phyloP scores from a whole-genome alignment of 2,113 vertebrate genomes.

The Promerops cafer region DNA sequence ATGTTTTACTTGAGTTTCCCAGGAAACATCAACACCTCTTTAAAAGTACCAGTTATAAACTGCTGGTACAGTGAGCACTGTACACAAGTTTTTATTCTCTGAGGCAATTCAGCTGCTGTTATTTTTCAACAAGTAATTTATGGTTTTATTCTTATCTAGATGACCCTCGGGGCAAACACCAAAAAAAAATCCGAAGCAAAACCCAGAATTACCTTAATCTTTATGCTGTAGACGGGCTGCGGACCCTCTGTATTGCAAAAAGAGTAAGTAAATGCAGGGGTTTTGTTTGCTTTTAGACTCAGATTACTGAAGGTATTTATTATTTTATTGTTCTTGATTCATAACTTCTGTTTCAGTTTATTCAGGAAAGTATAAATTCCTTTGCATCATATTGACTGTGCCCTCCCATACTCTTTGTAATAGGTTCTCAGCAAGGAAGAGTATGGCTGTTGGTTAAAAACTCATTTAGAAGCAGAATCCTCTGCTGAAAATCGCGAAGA shows the following conservation, averaged over 20 bases:
- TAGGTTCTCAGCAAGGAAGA: conserved; percentile 92
- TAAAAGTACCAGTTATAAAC: background rate
- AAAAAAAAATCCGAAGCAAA: conserved; percentile 87
- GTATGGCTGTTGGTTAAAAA: conserved; percentile 89
- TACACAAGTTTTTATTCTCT: background rate
- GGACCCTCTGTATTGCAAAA: conserved; percentile 96
- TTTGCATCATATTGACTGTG: background rate
- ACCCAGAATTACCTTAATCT: conserved; percentile 93
- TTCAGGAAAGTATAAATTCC: background rate
- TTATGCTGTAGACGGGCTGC: conserved; percentile 89
- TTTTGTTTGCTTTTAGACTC: background rate
- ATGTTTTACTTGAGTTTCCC: background rate
- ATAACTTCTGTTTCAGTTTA: conserved; percentile 8
- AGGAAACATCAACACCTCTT: background rate
- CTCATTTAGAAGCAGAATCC: conserved; percentile 89
- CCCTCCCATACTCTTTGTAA: conserved; percentile 1
- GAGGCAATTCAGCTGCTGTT: background rate
- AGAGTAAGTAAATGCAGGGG: conserved; percentile 74
- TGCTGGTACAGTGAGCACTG: background rate
- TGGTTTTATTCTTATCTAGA: conserved; percentile 67
- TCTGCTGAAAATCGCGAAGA: conserved; percentile 90
- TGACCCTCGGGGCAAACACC: conserved; percentile 81
- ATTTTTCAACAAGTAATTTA: background rate
- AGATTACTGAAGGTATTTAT: background rate
- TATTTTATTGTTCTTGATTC: background rate